Evolutionary conservation across 2,888 invertebrate genomes (phyloP), one percentile per base, ranked within the genome.

Genomic region (Stenodema calcarata): DNA sequence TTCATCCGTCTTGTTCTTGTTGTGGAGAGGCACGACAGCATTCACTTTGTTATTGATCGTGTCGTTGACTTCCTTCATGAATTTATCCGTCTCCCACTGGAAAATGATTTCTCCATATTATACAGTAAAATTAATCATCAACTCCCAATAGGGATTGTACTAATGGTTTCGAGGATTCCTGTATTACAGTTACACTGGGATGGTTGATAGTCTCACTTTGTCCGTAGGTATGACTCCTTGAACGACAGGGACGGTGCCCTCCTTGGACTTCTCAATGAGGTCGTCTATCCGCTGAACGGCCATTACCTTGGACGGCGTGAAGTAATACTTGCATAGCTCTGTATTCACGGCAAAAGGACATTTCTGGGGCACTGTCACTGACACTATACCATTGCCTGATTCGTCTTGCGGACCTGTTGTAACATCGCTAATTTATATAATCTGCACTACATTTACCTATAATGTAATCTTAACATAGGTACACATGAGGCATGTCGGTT

Each of bases 221-320:
- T 75, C 75, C 12, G 75, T 47, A 47, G 28, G 70, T 16, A 87
- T 23, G 41, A 87, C 54, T 14, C 87, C 87, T 54, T 87, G 86
- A 7, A 88, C 81, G 28, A 88, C 88, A 11, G 88, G 88, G 9
- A 87, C 87, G 4, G 81, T 86, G 6, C 84, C 75, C 35, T 85
- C 87, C 70, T 87, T 86, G 27, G 87, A 30, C 35, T 86, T 81
- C 16, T 86, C 84, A 0, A 88, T 88, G 30, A 88, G 69, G 28
- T 88, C 88, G 54, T 88, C 88, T n/a, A 88, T 87, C 30, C 81
- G 86, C 27, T 88, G 87, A 4, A 88, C 88, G 12, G 85, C 73
- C 27, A 81, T 54, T 2, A 88, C 70, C 75, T 87, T 87, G 14
- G 86, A 86, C 1, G 87, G 88, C 7, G 81, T 83, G 80, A 87